Evolutionary conservation across 2,888 invertebrate genomes (phyloP), one percentile per base, ranked within the genome.

Genomic region (Poecilobothrus nobilitatus): DNA sequence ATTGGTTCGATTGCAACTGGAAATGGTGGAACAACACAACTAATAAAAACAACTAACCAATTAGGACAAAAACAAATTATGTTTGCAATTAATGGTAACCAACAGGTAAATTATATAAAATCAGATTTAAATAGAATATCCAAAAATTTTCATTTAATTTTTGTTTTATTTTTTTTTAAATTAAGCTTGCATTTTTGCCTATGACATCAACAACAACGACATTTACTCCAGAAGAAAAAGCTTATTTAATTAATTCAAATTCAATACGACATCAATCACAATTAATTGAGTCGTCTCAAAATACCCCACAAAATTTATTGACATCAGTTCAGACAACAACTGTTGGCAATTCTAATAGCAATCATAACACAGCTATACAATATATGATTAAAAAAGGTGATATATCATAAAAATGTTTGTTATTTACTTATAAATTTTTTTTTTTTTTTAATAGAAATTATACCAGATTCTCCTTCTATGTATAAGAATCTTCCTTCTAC

Each of bases 331-430:
- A 53, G 18, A n/a, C 20, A 9, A 6, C 34, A n/a, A 34, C 65
- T 1, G 22, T 21, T 9, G 21, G 22, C 7, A 10, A 7, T 22
- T 12, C 21, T 4, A 63, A 6, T 5, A 22, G 10, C 15, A 22
- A 22, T 10, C 9, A 8, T 7, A 63, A 21, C 21, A 21, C 21
- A 15, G 21, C 22, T 8, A 70, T 71, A 73, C 77, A 78, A 71
- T 82, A 80, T 71, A 74, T 80, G 27, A 77, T 79, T 63, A 80
- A 79, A 72, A 80, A 80, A 71, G 71, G 70, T 33, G 69, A 69
- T 72, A 72, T 74, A 69, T 27, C 5, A 27, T 27, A 73, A 62
- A 37, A 10, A 37, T 5, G 8, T 37, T 37, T 37, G 7, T 10
- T 7, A 37, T 37, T 10, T 10, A 37, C 12, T 37, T 7, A 10